Conservation (phyloP, 2,113 vertebrate species). For the Sterna hirundo region DNA sequence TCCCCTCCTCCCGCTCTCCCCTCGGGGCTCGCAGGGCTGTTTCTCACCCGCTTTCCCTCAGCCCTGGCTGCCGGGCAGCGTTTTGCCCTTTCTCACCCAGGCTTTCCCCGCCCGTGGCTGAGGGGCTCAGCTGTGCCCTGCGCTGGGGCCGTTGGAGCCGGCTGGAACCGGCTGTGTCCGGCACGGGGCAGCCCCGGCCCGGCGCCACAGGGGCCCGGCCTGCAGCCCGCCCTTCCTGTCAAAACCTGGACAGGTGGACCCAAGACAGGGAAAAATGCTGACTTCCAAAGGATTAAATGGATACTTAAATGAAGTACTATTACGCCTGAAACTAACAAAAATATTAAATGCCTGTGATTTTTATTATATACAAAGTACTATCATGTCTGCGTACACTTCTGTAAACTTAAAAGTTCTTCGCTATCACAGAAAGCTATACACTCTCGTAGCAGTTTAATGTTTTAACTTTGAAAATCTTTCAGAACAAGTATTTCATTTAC, state of each 20-base stretch:
- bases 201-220: no score
- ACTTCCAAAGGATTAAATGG: background rate
- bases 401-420: background rate
- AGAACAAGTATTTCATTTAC: background rate
- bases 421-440: background rate
- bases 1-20: no score
- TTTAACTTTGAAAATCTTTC: background rate
- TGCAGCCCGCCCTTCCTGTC: rapidly evolving
- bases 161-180: no score
- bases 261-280: background rate
- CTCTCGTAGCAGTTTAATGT: background rate
- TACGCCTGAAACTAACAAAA: background rate
- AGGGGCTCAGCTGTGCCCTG: no score
- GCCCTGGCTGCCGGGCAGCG: no score
- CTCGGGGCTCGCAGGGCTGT: no score
- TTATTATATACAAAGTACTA: background rate
- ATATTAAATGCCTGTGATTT: background rate
- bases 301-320: background rate
- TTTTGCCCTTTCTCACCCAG: background rate
- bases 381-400: background rate
- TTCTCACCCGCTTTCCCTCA: background rate
- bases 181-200: no score
- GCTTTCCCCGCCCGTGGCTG: no score
- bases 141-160: no score
- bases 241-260: background rate